Evolutionary conservation across 1,140 invertebrate species (phyloP).

Genomic region (Conopomorpha cramerella): DNA sequence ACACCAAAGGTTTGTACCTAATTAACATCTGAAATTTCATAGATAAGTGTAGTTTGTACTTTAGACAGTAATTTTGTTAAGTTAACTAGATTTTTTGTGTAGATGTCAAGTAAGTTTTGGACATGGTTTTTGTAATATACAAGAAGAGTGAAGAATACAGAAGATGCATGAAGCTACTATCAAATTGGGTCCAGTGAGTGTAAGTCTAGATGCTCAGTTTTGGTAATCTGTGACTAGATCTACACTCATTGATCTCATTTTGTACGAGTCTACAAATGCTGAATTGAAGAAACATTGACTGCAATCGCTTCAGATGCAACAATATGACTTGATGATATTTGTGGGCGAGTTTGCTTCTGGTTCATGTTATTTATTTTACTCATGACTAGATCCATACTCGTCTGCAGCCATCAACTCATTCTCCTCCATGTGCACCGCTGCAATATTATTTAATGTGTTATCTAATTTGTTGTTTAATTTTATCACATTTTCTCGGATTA

Average conservation of each 20-base stretch:
- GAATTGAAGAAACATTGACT: too few species aligned
- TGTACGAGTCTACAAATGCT: constrained; percentile 18
- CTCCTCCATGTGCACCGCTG: constrained; percentile 9
- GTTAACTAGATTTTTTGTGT: too few species aligned
- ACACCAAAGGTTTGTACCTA: constrained; percentile 10
- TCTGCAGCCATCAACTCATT: constrained; percentile 68
- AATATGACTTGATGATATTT: constrained; percentile 56
- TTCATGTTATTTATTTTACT: constrained; percentile 64
- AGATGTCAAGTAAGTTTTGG: too few species aligned
- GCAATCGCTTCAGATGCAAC: neutral
- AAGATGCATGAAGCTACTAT: neutral
- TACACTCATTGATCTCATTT: constrained; percentile 77
- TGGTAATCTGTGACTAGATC: constrained; percentile 78
- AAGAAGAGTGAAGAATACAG: neutral
- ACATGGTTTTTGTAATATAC: too few species aligned
- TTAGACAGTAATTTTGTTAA: too few species aligned
- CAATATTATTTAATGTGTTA: too few species aligned
- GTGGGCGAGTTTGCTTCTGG: constrained; percentile 80
- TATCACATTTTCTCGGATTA: too few species aligned
- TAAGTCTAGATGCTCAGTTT: constrained; percentile 71
- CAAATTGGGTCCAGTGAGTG: constrained; percentile 62
- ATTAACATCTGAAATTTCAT: too few species aligned
- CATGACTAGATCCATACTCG: constrained; percentile 88
- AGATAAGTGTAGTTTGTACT: too few species aligned
- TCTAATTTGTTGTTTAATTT: constrained; percentile 1